phyloP scores from a whole-genome alignment of 2,888 invertebrate species.

The Plutella xylostella region DNA sequence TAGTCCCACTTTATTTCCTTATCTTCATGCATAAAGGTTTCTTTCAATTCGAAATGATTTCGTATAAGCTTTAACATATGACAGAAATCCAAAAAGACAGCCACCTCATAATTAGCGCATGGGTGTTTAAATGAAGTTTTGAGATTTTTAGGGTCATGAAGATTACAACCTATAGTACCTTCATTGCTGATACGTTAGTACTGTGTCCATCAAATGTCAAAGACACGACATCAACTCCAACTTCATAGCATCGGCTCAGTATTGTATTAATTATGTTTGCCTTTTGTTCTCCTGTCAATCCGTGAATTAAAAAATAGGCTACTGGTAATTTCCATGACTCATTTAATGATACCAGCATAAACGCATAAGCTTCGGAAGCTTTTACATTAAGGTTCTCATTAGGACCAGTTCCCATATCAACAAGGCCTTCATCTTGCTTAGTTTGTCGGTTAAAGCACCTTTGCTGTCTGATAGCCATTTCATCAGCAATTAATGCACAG shows the following conservation, averaged over 20 bases:
- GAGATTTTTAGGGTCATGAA: slow-evolving; percentile 13
- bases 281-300: slow-evolving; percentile 19
- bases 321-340: slow-evolving; percentile 26
- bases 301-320: slow-evolving; percentile 24
- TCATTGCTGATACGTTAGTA: slow-evolving; percentile 9
- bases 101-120: slow-evolving; percentile 3
- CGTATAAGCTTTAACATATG: slow-evolving; percentile 12
- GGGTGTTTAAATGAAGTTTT: slow-evolving; percentile 21
- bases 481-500: slow-evolving; percentile 19
- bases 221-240: slow-evolving; percentile 18
- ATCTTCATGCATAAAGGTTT: slow-evolving; percentile 7
- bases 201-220: slow-evolving; percentile 18
- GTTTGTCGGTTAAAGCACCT: slow-evolving; percentile 16
- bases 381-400: background rate
- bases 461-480: slow-evolving; percentile 15
- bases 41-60: slow-evolving; percentile 10
- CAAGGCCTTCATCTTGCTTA: slow-evolving; percentile 3
- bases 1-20: slow-evolving; percentile 6
- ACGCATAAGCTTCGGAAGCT: slow-evolving; percentile 20
- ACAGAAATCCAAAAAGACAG: slow-evolving; percentile 9
- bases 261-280: slow-evolving; percentile 16
- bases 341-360: slow-evolving; percentile 22
- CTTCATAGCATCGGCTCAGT: slow-evolving; percentile 19
- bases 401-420: slow-evolving; percentile 1
- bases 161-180: slow-evolving; percentile 19